Evolutionary conservation across 2,797 vertebrate species (phyloP).

Genomic region (Erpetoichthys calabaricus): DNA sequence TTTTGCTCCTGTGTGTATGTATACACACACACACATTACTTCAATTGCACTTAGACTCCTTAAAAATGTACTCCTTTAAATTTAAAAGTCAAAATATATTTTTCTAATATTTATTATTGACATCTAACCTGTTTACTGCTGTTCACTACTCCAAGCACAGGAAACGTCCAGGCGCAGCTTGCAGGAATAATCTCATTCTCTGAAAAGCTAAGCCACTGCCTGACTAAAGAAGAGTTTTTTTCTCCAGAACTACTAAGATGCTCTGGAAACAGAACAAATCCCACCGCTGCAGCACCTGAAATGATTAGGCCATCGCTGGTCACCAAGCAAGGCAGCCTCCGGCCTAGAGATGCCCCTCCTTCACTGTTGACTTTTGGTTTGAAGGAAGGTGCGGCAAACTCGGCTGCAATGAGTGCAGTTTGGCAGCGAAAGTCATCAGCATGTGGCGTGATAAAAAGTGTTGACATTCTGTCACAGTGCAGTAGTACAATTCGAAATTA

Average conservation of each 20-base stretch:
- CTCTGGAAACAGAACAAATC: conserved; percentile 49
- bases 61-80: too few relatives aligned
- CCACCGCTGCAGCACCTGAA: conserved; percentile 43
- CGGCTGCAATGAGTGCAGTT: conserved; percentile 57
- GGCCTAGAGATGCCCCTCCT: conserved; percentile 37
- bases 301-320: conserved; percentile 26
- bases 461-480: conserved; percentile 43
- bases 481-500: too few relatives aligned
- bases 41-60: too few relatives aligned
- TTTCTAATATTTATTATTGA: too few relatives aligned
- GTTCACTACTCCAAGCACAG: conserved; percentile 49
- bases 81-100: too few relatives aligned
- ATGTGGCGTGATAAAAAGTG: conserved; percentile 58
- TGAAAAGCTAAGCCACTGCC: conserved; percentile 75
- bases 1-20: too few relatives aligned
- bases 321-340: conserved; percentile 38
- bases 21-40: too few relatives aligned
- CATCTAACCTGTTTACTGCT: conserved; percentile 50
- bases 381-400: conserved; percentile 38
- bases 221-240: conserved; percentile 54
- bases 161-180: conserved; percentile 59
- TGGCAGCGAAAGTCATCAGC: conserved; percentile 72
- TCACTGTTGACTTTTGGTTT: conserved; percentile 29
- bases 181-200: conserved; percentile 66
- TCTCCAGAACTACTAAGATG: conserved; percentile 30